Evolutionary conservation across 2,797 vertebrate species (phyloP).

Genomic region (Gephyroberyx darwinii): DNA sequence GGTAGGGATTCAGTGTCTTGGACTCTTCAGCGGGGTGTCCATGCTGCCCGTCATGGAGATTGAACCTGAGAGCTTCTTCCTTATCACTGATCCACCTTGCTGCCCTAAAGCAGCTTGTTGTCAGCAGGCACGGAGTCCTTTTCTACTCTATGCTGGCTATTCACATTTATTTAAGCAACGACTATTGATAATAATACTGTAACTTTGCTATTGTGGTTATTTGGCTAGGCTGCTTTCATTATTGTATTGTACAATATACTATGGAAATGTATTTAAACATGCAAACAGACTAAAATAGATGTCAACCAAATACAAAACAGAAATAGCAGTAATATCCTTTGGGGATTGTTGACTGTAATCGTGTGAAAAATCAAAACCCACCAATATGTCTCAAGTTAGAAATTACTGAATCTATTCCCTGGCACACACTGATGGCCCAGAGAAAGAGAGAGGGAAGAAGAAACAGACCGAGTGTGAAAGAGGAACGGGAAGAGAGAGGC

Average conservation of each 20-base stretch:
- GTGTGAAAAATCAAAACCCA: conserved; percentile 38
- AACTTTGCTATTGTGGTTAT: conserved; percentile 1
- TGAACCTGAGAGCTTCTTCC: neutral
- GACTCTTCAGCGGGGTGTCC: neutral
- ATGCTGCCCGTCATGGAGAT: neutral
- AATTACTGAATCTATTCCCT: conserved; percentile 35
- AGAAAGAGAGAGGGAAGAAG: neutral
- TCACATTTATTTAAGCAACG: no score
- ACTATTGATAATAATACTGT: neutral
- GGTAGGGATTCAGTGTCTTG: neutral
- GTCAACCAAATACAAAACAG: conserved; percentile 42
- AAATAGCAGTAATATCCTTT: conserved; percentile 19
- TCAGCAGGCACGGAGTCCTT: neutral
- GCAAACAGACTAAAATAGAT: conserved; percentile 56
- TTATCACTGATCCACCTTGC: neutral
- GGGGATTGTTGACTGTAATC: conserved; percentile 33
- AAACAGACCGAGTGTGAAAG: neutral
- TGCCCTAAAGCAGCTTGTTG: neutral
- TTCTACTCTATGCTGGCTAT: neutral
- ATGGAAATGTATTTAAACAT: conserved; percentile 22
- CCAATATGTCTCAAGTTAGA: conserved; percentile 42
- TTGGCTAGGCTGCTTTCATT: conserved; percentile 31
- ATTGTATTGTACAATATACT: neutral
- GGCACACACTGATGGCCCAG: conserved; percentile 20
- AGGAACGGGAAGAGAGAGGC: neutral